phyloP scores from a whole-genome alignment of 2,797 vertebrate genomes.

The Heterohyrax brucei region DNA sequence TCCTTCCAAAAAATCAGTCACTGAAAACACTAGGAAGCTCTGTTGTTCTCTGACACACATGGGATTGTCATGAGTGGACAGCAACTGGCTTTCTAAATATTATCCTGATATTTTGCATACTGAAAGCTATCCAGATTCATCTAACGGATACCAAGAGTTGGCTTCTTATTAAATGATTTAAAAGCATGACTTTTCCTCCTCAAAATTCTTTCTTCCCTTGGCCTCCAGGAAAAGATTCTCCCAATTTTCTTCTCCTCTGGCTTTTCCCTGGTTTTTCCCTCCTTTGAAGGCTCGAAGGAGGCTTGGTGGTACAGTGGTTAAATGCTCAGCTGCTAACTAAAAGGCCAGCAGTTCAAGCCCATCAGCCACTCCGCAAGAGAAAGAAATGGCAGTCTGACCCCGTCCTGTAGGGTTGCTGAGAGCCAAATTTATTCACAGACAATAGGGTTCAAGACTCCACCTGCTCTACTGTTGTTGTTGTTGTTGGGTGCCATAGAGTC shows the following conservation, averaged over 20 bases:
- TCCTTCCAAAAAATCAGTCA: too few relatives aligned
- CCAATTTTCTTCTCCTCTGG: neutral
- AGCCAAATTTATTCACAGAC: too few relatives aligned
- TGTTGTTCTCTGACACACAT: too few relatives aligned
- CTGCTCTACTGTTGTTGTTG: neutral
- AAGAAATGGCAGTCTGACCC: too few relatives aligned
- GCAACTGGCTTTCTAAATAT: neutral
- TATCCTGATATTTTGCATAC: neutral
- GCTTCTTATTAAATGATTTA: neutral
- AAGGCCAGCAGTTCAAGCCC: too few relatives aligned
- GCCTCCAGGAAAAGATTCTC: neutral
- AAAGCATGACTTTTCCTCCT: neutral
- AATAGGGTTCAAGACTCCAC: neutral
- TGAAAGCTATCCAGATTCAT: neutral
- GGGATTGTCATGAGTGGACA: too few relatives aligned
- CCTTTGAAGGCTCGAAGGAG: neutral
- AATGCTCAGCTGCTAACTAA: too few relatives aligned
- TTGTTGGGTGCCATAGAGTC: too few relatives aligned
- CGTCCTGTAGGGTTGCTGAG: too few relatives aligned
- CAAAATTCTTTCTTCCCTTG: conserved; percentile 5
- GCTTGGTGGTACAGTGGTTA: too few relatives aligned
- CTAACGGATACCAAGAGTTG: neutral
- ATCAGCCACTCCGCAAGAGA: too few relatives aligned
- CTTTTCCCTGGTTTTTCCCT: neutral
- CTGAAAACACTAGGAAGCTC: too few relatives aligned